Base-by-base conservation (phyloP, 2,797 vertebrate genomes). In the Pteronotus mesoamericanus region DNA sequence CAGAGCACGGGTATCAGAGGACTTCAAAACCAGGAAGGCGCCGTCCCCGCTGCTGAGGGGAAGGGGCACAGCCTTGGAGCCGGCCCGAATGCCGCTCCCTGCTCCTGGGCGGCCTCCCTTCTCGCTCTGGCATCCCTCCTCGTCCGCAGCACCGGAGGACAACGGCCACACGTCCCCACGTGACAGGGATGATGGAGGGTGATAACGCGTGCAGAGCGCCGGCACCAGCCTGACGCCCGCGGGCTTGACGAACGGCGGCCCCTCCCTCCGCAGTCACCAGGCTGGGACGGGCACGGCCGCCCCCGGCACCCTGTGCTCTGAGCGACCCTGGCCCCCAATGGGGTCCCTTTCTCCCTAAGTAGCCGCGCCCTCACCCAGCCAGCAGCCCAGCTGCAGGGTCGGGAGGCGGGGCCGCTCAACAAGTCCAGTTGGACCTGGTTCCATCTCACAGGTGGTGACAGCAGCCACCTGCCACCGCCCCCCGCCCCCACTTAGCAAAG, bases 101-200 rank as follows among this genome's bases (percentile, higher is more conserved):
- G 9, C 7, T 11, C 3, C 51, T 7, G 5, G 0, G 26, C 18
- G 44, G 19, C 3, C 1, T 5, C 42, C 61, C n/a, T 19, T 5
- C 42, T 26, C 0, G 3, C 44, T 61, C 34, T 26, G 6, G 48
- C 0, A 2, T 22, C 57, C 29, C 9, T 46, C 26, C 29, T 32
- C 1, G 0, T 12, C 78, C 2, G 8, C 37, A 46, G 11, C 9
- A 1, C 61, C 3, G 10, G 53, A 22, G 34, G 18, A 11, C 0
- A 2, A 8, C 1, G 66, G 19, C 24, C 42, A 18, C 83, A 8
- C 0, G 5, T 55, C 37, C 44, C 24, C 0, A 7, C 3, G 11
- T 2, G 34, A 72, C 24, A 5, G 14, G 55, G 71, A 59, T 3
- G 46, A 16, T 15, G 15, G 11, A 22, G 64, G 1, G 12, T 37